phyloP scores from a whole-genome alignment of 2,888 invertebrate species.

The Yponomeuta evonymella region DNA sequence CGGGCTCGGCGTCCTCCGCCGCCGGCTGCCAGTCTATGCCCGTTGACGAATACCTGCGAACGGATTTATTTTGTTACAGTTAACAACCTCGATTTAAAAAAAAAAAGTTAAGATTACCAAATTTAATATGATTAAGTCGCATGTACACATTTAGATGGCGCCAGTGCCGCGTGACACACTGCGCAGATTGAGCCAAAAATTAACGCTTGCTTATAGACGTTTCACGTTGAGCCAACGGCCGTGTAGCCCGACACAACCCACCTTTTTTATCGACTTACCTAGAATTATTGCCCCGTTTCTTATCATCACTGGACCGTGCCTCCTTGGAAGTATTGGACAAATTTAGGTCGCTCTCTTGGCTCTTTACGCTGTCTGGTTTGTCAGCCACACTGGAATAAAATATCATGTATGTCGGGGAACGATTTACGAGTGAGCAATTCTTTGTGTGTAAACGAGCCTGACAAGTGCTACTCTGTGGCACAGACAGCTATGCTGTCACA shows the following conservation, averaged over 20 bases:
- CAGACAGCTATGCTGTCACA: too few species aligned
- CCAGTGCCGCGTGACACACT: too few species aligned
- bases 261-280: neutral
- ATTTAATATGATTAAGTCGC: too few species aligned
- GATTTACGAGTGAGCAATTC: too few species aligned
- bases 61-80: neutral
- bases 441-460: too few species aligned
- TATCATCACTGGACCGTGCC: neutral
- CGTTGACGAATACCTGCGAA: neutral
- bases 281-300: neutral
- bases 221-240: too few species aligned
- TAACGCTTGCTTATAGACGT: too few species aligned
- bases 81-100: neutral
- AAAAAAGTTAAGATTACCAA: too few species aligned
- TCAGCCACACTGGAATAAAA: neutral
- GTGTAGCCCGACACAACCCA: too few species aligned
- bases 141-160: too few species aligned
- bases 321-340: neutral
- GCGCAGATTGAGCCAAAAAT: too few species aligned
- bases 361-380: neutral
- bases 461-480: too few species aligned
- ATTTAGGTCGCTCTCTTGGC: neutral
- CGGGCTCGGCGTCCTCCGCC: neutral
- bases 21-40: slow-evolving; percentile 6
- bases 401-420: neutral